phyloP scores from a whole-genome alignment of 2,888 invertebrate species.

The Dexiosoma caninum region DNA sequence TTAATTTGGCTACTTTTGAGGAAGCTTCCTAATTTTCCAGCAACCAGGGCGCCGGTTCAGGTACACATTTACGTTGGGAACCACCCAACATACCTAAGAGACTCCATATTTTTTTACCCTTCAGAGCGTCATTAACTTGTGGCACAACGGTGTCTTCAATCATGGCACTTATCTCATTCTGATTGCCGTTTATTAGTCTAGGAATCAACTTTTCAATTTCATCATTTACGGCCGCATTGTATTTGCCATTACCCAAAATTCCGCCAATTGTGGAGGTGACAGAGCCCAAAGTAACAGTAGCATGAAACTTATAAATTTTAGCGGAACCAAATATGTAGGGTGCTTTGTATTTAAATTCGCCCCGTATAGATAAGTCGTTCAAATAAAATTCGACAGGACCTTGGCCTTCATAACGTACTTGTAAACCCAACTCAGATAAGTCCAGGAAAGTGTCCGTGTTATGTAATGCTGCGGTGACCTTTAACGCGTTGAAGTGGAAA shows the following conservation, averaged over 20 bases:
- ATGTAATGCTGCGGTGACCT: slow-evolving; percentile 67
- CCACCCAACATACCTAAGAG: slow-evolving; percentile 62
- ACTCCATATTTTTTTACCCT: slow-evolving; percentile 73
- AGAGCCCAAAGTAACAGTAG: slow-evolving; percentile 68
- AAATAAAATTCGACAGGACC: slow-evolving; percentile 71
- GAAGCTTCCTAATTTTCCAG: background rate
- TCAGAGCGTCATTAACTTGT: slow-evolving; percentile 66
- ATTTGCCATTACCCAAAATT: slow-evolving; percentile 70
- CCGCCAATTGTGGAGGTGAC: slow-evolving; percentile 72
- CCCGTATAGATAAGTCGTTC: slow-evolving; percentile 70
- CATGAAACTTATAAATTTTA: slow-evolving; percentile 72
- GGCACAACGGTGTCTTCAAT: slow-evolving; percentile 70
- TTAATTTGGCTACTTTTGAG: too few species aligned
- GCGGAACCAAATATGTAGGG: slow-evolving; percentile 72
- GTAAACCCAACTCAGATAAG: slow-evolving; percentile 68
- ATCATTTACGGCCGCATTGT: slow-evolving; percentile 70
- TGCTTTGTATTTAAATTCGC: slow-evolving; percentile 74
- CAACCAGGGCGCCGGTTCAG: slow-evolving; percentile 72
- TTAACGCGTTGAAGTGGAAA: slow-evolving; percentile 68
- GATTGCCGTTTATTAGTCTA: slow-evolving; percentile 68
- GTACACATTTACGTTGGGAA: slow-evolving; percentile 65
- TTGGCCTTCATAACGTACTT: slow-evolving; percentile 70
- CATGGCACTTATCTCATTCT: slow-evolving; percentile 68
- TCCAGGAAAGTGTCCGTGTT: slow-evolving; percentile 69
- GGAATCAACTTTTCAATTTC: slow-evolving; percentile 69